Evolutionary conservation across 1,140 invertebrate species (phyloP).

Genomic region (Frieseomelitta varia): DNA sequence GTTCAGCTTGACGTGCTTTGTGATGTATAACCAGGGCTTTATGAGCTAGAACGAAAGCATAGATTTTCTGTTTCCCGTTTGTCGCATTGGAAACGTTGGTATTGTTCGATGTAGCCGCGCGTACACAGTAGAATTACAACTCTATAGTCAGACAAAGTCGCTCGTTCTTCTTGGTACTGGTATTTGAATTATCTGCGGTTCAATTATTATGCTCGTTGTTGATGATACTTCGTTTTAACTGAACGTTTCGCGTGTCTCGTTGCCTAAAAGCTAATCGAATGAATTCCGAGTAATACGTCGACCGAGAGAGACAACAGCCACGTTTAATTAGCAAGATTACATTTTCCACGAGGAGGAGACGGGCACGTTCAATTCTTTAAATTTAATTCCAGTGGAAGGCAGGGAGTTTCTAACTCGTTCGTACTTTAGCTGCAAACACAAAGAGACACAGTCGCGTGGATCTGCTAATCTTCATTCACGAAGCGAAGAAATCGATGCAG

Average conservation of each 20-base stretch:
- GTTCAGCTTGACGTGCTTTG: background rate
- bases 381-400: background rate
- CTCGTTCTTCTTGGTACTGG: background rate
- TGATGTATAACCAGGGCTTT: background rate
- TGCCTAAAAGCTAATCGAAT: background rate
- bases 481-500: conserved; percentile 11
- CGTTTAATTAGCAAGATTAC: background rate
- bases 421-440: background rate
- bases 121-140: background rate
- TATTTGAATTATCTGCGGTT: background rate
- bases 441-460: background rate
- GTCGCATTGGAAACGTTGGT: background rate
- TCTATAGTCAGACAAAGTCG: too few relatives aligned
- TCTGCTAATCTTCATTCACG: conserved; percentile 5
- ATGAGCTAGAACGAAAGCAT: background rate
- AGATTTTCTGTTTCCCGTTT: background rate
- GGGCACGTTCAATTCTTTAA: background rate
- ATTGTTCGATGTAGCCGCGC: too few relatives aligned
- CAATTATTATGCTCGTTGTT: too few relatives aligned
- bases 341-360: background rate
- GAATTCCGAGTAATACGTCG: background rate
- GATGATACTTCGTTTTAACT: background rate
- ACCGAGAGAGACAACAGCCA: background rate
- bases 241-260: background rate
- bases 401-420: background rate